Conservation (phyloP, 2,113 vertebrate species). For the Balaeniceps rex region DNA sequence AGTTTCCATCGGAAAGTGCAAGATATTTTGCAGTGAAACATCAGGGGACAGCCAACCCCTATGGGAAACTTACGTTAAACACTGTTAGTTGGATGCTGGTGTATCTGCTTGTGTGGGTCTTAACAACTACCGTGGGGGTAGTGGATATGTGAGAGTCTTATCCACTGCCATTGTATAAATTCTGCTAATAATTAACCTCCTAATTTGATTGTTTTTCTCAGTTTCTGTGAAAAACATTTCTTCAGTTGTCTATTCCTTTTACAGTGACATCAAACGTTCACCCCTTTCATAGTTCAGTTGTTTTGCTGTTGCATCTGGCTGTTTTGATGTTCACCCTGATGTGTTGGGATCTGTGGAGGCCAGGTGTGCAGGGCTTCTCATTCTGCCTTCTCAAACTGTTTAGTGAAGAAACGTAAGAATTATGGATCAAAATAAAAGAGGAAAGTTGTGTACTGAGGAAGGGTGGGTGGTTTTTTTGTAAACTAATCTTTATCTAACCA, state of each 20-base stretch:
- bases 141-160: neutral
- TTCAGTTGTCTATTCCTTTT: neutral
- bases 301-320: neutral
- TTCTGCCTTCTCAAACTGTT: neutral
- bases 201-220: neutral
- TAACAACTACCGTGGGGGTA: rapidly evolving
- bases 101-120: neutral
- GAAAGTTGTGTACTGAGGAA: neutral
- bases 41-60: neutral
- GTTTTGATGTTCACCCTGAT: neutral
- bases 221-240: neutral
- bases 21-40: neutral
- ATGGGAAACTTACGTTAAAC: neutral
- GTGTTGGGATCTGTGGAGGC: neutral
- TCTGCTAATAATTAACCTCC: neutral
- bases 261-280: neutral
- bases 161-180: neutral
- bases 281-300: neutral
- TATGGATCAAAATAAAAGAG: neutral
- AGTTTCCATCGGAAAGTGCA: neutral
- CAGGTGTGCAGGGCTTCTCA: neutral
- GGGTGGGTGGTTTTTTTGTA: neutral
- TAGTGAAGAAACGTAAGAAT: neutral
- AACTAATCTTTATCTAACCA: neutral
- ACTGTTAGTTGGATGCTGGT: neutral